Evolutionary conservation across 1,140 invertebrate species (phyloP).

Genomic region (Drosophila funebris): DNA sequence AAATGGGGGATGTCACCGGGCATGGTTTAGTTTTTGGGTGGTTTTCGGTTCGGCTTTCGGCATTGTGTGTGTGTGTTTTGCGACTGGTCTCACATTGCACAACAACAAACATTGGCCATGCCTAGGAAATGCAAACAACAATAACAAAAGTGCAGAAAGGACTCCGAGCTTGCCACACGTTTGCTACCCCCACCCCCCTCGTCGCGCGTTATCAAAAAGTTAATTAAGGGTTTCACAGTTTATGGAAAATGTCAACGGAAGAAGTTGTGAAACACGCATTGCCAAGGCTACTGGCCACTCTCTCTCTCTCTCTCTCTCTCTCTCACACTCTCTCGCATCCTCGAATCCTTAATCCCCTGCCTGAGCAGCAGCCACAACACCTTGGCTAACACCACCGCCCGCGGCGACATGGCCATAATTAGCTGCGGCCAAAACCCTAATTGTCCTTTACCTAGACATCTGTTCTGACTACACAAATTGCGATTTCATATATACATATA

Average conservation of each 20-base stretch:
- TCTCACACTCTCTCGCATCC: not conserved
- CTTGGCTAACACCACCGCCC: slow-evolving; percentile 36
- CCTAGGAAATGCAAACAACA: slow-evolving; percentile 7
- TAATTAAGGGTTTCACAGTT: slow-evolving; percentile 78
- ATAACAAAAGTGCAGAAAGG: slow-evolving; percentile 20
- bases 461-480: slow-evolving; percentile 7
- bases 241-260: slow-evolving; percentile 61
- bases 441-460: slow-evolving; percentile 47
- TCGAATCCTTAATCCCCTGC: not conserved
- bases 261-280: not conserved
- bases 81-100: slow-evolving; percentile 53
- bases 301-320: not conserved
- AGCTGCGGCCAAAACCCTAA: slow-evolving; percentile 66
- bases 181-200: not conserved
- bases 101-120: slow-evolving; percentile 17
- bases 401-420: slow-evolving; percentile 65
- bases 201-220: slow-evolving; percentile 44
- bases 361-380: not conserved
- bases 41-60: not conserved
- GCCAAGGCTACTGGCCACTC: not conserved
- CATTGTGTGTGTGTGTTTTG: slow-evolving; percentile 12
- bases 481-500: not conserved
- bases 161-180: not conserved
- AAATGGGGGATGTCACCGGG: not conserved
- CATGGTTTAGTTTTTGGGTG: slow-evolving; percentile 1